A percentile compares a stretch with the other conserved stretches of the same genome.
These are phyloP conservation scores for Plagiodera versicolora DNA, from an alignment of 2,888 invertebrate species.

Conservation along the genomic window DNA sequence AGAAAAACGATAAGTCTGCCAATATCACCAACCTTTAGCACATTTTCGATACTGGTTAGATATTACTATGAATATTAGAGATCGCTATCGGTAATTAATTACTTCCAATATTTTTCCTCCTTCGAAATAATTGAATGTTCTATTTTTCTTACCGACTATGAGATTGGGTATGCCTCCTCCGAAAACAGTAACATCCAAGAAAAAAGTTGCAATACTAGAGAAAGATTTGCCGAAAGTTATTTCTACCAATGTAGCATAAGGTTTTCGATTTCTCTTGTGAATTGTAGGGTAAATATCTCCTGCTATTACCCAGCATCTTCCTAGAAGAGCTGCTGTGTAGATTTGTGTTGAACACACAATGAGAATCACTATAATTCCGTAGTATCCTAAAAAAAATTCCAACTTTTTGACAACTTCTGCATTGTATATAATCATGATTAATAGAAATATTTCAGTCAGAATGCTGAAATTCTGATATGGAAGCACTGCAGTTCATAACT, in stretches of 20 bases:
- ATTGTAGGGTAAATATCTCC: constrained; percentile 68
- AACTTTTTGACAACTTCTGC: no score
- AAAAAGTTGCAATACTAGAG: constrained; percentile 65
- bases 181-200: constrained; percentile 76
- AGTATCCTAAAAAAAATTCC: constrained; percentile 59
- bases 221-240: constrained; percentile 70
- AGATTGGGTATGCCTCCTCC: constrained; percentile 79
- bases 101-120: neutral
- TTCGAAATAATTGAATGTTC: neutral
- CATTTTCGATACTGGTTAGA: no score
- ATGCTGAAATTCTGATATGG: no score
- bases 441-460: no score
- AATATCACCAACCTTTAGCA: no score
- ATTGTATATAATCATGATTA: no score
- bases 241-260: constrained; percentile 83
- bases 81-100: no score
- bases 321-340: constrained; percentile 79
- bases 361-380: constrained; percentile 70
- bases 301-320: constrained; percentile 80
- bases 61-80: no score
- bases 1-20: no score
- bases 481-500: constrained; percentile 36
- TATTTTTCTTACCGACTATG: constrained; percentile 65
- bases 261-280: constrained; percentile 63
- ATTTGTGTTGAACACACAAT: constrained; percentile 71